Evolutionary conservation across 2,888 invertebrate species (phyloP).

Genomic region (Incurvaria masculella): DNA sequence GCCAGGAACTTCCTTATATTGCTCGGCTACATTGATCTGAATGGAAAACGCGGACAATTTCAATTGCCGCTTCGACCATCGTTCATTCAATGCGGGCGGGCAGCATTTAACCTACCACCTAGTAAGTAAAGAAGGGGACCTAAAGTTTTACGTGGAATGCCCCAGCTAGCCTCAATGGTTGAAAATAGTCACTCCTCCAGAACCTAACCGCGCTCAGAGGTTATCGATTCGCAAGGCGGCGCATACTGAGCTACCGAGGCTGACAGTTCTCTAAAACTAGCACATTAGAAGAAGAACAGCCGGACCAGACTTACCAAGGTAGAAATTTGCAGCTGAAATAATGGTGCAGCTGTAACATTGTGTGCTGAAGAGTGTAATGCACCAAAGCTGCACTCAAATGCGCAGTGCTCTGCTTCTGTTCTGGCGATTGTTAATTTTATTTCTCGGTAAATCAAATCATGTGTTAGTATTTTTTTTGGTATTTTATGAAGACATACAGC

Average conservation of each 20-base stretch:
- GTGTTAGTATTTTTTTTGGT: background rate
- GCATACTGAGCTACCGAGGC: background rate
- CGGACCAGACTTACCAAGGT: background rate
- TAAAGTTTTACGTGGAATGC: too few relatives aligned
- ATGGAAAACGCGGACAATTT: too few relatives aligned
- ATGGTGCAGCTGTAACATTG: background rate
- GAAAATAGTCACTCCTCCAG: too few relatives aligned
- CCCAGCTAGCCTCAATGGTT: too few relatives aligned
- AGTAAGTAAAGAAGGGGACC: too few relatives aligned
- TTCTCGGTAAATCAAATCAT: background rate
- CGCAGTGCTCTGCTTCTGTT: background rate
- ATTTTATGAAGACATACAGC: background rate
- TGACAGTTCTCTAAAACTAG: background rate
- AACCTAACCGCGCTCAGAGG: too few relatives aligned
- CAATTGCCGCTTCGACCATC: too few relatives aligned
- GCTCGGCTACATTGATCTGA: too few relatives aligned
- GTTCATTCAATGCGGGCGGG: too few relatives aligned
- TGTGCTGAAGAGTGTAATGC: background rate
- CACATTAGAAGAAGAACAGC: conserved; percentile 1
- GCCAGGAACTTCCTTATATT: too few relatives aligned
- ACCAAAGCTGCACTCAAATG: background rate
- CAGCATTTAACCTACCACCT: too few relatives aligned
- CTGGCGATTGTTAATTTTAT: background rate
- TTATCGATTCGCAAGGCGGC: background rate
- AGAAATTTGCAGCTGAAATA: background rate